Base-by-base conservation (phyloP, 2,113 vertebrate genomes). In the Theristicus caerulescens region DNA sequence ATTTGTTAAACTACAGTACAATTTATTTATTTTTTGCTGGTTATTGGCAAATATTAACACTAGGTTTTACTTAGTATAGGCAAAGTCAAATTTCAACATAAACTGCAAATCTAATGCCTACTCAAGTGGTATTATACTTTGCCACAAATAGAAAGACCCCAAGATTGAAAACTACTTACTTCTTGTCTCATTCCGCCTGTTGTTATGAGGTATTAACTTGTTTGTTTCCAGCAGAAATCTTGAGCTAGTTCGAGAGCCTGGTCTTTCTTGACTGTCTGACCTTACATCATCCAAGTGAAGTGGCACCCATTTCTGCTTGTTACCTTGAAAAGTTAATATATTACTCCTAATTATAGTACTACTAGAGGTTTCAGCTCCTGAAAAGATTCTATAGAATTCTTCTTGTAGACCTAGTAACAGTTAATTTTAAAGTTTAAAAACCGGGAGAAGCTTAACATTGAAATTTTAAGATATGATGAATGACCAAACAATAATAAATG, bases 231-330 rank as follows among this genome's bases (percentile, higher is more conserved):
- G 96, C 70, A 98, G 82, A 95, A 94, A 97, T 82, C 98, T 97
- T 61, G 98, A 98, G 64, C 96, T 96, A 38, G 74, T 96, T 80
- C 97, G 97, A 76, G 97, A 97, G 90, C 95, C 91, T 69, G 90
- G 92, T 97, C 98, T 98, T 97, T 98, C 98, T 93, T 95, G 98
- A 78, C 97, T 98, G 40, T 99, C 99, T 90, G 97, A 95, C 92
- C 98, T 98, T 57, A 96, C 91, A 34, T 99, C 98, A 49, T 99
- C 99, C 97, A 99, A 97, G 77, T 98, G 98, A 86, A 99, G 98
- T 21, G 99, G 99, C 78, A 99, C 98, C 99, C 99, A 99, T 95
- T 99, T 99, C 97, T 99, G 98, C 96, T 99, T 99, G 98, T 98
- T 99, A 97, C 98, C 99, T 99, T 97, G 76, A 97, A 95, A 90